Evolutionary conservation across 2,888 invertebrate genomes (phyloP).

Genomic region (Argyresthia goedartella): DNA sequence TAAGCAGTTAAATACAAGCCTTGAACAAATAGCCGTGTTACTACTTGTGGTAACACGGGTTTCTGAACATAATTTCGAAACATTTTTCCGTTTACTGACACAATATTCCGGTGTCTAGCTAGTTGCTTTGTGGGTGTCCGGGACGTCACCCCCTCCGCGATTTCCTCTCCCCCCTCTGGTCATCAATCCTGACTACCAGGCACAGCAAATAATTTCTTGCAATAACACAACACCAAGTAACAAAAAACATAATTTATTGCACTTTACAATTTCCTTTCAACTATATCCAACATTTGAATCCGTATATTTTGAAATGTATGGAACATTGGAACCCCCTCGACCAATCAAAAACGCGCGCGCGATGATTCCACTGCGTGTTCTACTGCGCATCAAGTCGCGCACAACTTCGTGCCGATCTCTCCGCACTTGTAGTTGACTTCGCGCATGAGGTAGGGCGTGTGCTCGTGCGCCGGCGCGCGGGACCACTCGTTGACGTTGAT

Average conservation of each 20-base stretch:
- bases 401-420: conserved; percentile 49
- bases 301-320: neutral
- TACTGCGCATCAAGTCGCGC: conserved; percentile 26
- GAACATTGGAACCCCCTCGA: neutral
- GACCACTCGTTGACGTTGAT: conserved; percentile 68
- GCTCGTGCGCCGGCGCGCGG: conserved; percentile 66
- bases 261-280: neutral
- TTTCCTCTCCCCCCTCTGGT: too few relatives aligned
- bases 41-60: too few relatives aligned
- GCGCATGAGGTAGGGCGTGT: conserved; percentile 74
- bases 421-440: conserved; percentile 59
- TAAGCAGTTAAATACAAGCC: too few relatives aligned
- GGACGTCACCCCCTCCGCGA: too few relatives aligned
- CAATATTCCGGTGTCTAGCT: too few relatives aligned
- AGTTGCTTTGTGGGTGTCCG: too few relatives aligned
- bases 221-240: neutral
- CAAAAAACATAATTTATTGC: neutral
- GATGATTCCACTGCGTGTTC: neutral
- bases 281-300: neutral
- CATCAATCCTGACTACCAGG: too few relatives aligned
- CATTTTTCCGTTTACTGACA: too few relatives aligned
- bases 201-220: too few relatives aligned
- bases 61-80: too few relatives aligned
- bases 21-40: too few relatives aligned
- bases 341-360: neutral